Percentiles rank a stretch among this genome's conserved stretches.
phyloP scores from a whole-genome alignment of 2,888 invertebrate species.

The Drosophila rubida region DNA sequence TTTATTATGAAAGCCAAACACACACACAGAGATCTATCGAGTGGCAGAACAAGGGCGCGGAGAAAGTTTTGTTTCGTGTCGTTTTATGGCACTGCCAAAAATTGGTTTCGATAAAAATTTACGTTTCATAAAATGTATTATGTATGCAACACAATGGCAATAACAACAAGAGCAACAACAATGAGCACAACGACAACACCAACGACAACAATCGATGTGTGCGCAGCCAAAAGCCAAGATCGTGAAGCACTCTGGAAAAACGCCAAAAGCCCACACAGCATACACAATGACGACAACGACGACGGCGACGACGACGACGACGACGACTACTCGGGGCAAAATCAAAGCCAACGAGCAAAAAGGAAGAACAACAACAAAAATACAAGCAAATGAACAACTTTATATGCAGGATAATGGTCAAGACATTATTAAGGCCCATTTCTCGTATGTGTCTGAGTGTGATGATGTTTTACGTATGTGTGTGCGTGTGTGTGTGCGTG shows the following conservation, averaged over 20 bases:
- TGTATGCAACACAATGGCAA: slow-evolving; percentile 74
- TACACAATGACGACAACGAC: slow-evolving; percentile 38
- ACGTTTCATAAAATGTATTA: slow-evolving; percentile 81
- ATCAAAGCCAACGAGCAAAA: slow-evolving; percentile 38
- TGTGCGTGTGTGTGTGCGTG: background rate
- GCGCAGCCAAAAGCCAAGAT: slow-evolving; percentile 29
- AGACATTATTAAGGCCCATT: slow-evolving; percentile 66
- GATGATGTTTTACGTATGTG: slow-evolving; percentile 15
- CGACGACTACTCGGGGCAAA: slow-evolving; percentile 18
- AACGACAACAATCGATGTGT: slow-evolving; percentile 46
- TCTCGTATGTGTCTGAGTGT: slow-evolving; percentile 16
- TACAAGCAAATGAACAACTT: slow-evolving; percentile 74
- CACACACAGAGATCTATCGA: slow-evolving; percentile 10
- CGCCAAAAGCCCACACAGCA: slow-evolving; percentile 49
- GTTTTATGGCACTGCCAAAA: slow-evolving; percentile 73
- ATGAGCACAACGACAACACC: slow-evolving; percentile 10
- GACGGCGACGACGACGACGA: slow-evolving; percentile 27
- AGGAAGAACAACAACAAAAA: background rate
- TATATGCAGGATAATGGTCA: slow-evolving; percentile 78
- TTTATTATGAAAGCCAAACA: slow-evolving; percentile 56
- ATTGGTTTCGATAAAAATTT: slow-evolving; percentile 79
- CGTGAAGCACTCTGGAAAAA: slow-evolving; percentile 28
- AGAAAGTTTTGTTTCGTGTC: slow-evolving; percentile 44
- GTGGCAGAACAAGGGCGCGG: slow-evolving; percentile 6
- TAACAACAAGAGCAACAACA: slow-evolving; percentile 37